Base-by-base conservation (phyloP, 2,113 vertebrate species). In the Semnopithecus entellus region DNA sequence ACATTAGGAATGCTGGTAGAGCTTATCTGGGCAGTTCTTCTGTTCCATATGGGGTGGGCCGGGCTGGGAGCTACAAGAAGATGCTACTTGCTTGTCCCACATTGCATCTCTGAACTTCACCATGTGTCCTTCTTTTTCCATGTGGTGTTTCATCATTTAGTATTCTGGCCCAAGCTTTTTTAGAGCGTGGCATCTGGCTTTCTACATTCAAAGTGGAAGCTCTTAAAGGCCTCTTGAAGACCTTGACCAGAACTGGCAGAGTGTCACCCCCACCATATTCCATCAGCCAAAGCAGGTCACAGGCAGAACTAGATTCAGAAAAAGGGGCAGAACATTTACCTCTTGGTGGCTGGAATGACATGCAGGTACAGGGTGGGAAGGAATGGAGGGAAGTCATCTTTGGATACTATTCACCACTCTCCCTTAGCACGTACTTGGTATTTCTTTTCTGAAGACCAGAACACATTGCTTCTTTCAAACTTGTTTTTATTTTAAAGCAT, bases 401-500 rank as follows among this genome's bases (percentile, higher is more conserved):
- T 89, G 70, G 76, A 66, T 87, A 66, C 38, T 76, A 27, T 66
- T 68, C 83, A 45, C 55, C 14, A 17, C 43, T 87, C 50, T 83
- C 11, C 55, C 48, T 95, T 87, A 82, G 75, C 82, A 76, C 76
- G 87, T 38, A 66, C 75, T 95, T 96, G 45, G 9, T 95, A 84
- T 96, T 98, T 96, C 88, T 96, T 96, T 95, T 96, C 94, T 92
- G 75, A 93, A 96, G 93, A 90, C 75, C 90, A 95, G 94, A 97
- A 96, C 97, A 98, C 95, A 97, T 97, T 97, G 84, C 96, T 93
- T 96, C 86, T 96, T 95, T 96, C 91, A 96, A 96, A 93, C 73
- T 96, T 86, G 85, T 98, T 88, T 97, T 98, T 97, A 97, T 98
- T 97, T 97, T 97, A 98, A 96, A 98, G 94, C 94, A 96, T 91